These are phyloP conservation scores for Drosophila nasuta DNA, from an alignment of 1,140 invertebrate species.

Conservation along the genomic window DNA sequence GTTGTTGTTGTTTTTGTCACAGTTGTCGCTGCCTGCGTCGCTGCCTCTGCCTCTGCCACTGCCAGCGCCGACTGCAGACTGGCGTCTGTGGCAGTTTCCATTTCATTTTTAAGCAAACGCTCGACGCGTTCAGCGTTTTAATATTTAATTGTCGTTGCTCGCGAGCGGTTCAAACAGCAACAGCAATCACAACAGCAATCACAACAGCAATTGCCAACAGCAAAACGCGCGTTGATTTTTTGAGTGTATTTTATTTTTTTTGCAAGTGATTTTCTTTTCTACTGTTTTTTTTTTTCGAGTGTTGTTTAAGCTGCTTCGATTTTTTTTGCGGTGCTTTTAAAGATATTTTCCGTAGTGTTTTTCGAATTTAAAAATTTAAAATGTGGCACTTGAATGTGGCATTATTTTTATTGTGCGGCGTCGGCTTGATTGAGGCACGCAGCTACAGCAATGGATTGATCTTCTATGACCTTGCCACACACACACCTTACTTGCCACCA, in stretches of 20 bases:
- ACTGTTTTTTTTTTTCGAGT: neutral
- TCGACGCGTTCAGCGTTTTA: slow-evolving; percentile 70
- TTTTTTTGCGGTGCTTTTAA: slow-evolving; percentile 1
- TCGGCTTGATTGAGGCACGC: slow-evolving; percentile 36
- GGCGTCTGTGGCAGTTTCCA: slow-evolving; percentile 60
- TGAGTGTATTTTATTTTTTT: slow-evolving; percentile 8
- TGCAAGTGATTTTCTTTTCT: slow-evolving; percentile 1
- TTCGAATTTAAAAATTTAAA: neutral
- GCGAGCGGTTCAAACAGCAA: slow-evolving; percentile 65
- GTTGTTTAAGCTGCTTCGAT: neutral
- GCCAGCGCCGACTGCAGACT: neutral
- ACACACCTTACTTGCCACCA: slow-evolving; percentile 67
- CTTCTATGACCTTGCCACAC: slow-evolving; percentile 70
- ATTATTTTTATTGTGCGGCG: neutral
- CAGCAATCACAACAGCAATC: neutral
- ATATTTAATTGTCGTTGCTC: slow-evolving; percentile 78
- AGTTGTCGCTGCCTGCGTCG: slow-evolving; percentile 2
- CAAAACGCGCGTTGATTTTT: slow-evolving; percentile 9
- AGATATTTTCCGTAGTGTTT: neutral
- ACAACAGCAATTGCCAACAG: neutral
- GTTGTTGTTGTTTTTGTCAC: slow-evolving; percentile 8
- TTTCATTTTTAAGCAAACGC: slow-evolving; percentile 84
- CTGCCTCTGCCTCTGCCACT: slow-evolving; percentile 29
- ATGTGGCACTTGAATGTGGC: slow-evolving; percentile 24
- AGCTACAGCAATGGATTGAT: slow-evolving; percentile 79